Evolutionary conservation across 1,140 invertebrate genomes (phyloP), one percentile per base, ranked within the genome.

Genomic region (Orchesella cincta): DNA sequence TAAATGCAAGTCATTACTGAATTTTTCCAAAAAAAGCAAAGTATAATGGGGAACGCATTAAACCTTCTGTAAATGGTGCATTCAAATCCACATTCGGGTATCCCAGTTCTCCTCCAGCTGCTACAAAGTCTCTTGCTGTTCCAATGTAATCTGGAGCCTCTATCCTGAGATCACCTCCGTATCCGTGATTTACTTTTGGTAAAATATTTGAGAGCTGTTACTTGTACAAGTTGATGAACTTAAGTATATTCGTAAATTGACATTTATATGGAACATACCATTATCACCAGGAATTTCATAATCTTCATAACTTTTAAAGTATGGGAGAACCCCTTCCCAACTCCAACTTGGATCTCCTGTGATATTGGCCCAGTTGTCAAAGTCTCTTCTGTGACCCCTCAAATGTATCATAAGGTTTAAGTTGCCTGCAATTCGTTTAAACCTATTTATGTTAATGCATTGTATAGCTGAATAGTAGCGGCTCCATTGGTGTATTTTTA

Each of bases 81-180:
- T 90, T 92, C 12, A 92, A 88, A 80, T 91, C 89, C 73, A 88
- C 90, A 23, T 81, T 82, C 34, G 87, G 85, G 80, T 92, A 93
- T 0, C 93, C 93, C 31, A 94, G 79, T 81, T 93, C 90, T 52
- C 84, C 79, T 0, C 90, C 92, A 0, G 92, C 91, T 80, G 89
- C 86, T n/a, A 92, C 85, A 77, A 95, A 86, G 81, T 51, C 84
- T 76, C 85, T 78, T 1, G 85, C 83, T 64, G 88, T 80, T 46
- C 26, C 70, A 31, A 83, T 81, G 64, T 77, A 3, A 71, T 79
- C 2, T 78, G 71, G 14, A 39, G 31, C 2, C n/a, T 73, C 67
- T 76, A 80, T 36, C 70, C 46, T 73, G 8, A 80, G 33, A 18
- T 74, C 72, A 14, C 79, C 79, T 26, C 51, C 23, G 28, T 57